Conservation (phyloP, 2,888 invertebrate genomes). For the Leptogaster cylindrica region DNA sequence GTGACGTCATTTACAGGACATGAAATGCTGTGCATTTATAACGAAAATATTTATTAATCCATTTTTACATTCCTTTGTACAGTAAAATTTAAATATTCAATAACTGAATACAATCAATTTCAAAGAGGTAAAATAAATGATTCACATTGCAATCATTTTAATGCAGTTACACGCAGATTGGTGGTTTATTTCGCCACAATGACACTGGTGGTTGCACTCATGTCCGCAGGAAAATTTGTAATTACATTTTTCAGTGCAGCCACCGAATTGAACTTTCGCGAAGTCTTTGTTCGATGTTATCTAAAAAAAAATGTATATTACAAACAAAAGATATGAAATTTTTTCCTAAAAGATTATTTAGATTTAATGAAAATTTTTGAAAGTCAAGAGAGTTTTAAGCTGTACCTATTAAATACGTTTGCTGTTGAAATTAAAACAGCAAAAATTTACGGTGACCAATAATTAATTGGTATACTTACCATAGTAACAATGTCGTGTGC, state of each 20-base stretch:
- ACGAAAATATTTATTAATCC: no score
- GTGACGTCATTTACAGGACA: no score
- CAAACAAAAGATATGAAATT: neutral
- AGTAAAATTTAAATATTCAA: no score
- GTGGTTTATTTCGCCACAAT: constrained; percentile 35
- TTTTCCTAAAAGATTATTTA: neutral
- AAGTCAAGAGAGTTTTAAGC: no score
- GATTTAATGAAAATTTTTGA: neutral
- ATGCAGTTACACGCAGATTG: constrained; percentile 37
- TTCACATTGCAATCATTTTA: no score
- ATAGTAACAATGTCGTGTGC: constrained; percentile 60
- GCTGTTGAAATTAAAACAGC: no score
- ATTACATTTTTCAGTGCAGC: constrained; percentile 42
- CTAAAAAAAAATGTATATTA: constrained; percentile 15
- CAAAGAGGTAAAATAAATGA: no score
- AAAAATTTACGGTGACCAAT: no score
- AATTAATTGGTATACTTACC: constrained; percentile 34
- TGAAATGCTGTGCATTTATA: no score
- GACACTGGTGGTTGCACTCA: constrained; percentile 40
- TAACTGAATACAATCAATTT: no score
- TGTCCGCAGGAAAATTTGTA: constrained; percentile 41
- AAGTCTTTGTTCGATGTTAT: constrained; percentile 34
- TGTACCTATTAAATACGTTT: no score
- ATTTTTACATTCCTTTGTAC: no score
- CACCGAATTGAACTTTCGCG: constrained; percentile 37